phyloP scores from a whole-genome alignment of 2,888 invertebrate genomes.

The Diarsia dahlii region DNA sequence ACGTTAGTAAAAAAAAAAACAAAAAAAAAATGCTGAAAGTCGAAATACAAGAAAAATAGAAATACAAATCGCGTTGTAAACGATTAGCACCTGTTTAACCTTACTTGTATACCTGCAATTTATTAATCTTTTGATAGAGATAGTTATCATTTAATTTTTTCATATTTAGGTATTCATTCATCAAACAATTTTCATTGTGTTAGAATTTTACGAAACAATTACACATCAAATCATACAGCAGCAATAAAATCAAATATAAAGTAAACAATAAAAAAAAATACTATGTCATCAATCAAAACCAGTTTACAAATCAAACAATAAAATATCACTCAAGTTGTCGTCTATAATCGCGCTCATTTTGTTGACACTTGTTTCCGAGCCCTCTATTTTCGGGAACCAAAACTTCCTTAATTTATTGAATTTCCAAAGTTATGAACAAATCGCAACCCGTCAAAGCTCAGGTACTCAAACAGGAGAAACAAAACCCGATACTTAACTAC shows the following conservation, averaged over 20 bases:
- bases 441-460: constrained; percentile 31
- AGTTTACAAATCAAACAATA: no score
- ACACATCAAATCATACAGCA: no score
- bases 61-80: not conserved
- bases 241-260: no score
- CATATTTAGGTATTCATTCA: no score
- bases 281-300: no score
- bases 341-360: not conserved
- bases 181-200: no score
- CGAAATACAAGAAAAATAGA: not conserved
- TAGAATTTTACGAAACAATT: no score
- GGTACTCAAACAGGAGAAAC: constrained; percentile 46
- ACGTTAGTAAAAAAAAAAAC: no score
- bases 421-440: constrained; percentile 39
- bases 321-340: not conserved
- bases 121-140: not conserved
- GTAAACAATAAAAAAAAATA: no score
- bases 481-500: constrained; percentile 49
- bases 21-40: not conserved
- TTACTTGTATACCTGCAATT: not conserved
- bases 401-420: constrained; percentile 25
- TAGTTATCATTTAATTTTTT: no score
- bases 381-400: not conserved
- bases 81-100: not conserved
- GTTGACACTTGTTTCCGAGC: not conserved